Evolutionary conservation across 2,113 vertebrate species (phyloP).

Genomic region (Camelus dromedarius): DNA sequence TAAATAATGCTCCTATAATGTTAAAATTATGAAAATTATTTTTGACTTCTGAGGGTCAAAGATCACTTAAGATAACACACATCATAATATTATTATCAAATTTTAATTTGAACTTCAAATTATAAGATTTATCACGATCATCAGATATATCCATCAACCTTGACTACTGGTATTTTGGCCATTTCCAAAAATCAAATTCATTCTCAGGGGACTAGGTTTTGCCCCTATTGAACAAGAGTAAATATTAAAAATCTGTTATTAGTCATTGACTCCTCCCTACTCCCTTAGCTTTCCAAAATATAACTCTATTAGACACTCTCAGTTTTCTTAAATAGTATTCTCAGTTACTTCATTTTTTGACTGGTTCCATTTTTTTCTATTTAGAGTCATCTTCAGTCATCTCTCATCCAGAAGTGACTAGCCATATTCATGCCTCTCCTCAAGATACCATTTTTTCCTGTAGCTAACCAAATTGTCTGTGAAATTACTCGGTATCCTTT

Average conservation of each 20-base stretch:
- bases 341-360: background rate
- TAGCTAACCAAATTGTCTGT: background rate
- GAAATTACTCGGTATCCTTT: background rate
- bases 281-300: background rate
- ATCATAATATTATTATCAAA: background rate
- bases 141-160: background rate
- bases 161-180: background rate
- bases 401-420: background rate
- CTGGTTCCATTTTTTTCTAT: background rate
- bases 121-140: background rate
- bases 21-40: background rate
- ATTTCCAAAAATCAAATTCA: background rate
- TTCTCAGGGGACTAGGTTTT: background rate
- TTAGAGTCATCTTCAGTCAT: background rate
- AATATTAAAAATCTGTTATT: background rate
- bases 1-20: background rate
- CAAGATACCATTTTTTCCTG: background rate
- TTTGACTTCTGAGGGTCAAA: background rate
- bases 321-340: background rate
- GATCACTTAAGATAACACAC: background rate
- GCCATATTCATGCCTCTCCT: background rate
- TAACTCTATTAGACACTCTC: background rate
- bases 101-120: constrained; percentile 24
- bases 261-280: background rate
- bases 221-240: background rate